phyloP scores from a whole-genome alignment of 2,888 invertebrate genomes.

The Isotomurus palustris region DNA sequence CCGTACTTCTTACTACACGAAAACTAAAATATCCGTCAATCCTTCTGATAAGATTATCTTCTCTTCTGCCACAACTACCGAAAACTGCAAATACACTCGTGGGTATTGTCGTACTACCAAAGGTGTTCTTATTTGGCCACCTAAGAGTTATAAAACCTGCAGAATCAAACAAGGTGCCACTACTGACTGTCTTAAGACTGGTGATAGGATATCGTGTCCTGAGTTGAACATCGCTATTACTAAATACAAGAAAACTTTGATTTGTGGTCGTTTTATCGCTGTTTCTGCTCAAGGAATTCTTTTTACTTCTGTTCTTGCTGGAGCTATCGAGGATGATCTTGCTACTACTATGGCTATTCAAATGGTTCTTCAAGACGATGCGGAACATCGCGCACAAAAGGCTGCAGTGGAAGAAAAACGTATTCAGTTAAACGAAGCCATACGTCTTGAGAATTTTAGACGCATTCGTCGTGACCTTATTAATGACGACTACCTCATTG shows the following conservation, averaged over 20 bases:
- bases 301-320: too few relatives aligned
- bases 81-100: background rate
- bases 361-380: too few relatives aligned
- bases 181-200: background rate
- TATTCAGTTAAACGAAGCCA: too few relatives aligned
- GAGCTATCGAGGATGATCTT: too few relatives aligned
- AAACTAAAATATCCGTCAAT: background rate
- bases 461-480: too few relatives aligned
- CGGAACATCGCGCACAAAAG: too few relatives aligned
- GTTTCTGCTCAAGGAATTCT: background rate
- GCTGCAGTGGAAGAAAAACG: too few relatives aligned
- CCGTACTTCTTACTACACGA: background rate
- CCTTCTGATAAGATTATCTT: background rate
- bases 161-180: background rate
- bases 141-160: background rate
- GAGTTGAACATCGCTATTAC: slow-evolving; percentile 4
- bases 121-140: background rate
- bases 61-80: background rate
- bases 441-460: too few relatives aligned
- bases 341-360: too few relatives aligned
- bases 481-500: too few relatives aligned
- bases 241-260: background rate
- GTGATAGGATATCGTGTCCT: background rate
- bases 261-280: background rate
- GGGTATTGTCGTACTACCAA: background rate